phyloP scores from a whole-genome alignment of 2,888 invertebrate species.

The Automeris io region DNA sequence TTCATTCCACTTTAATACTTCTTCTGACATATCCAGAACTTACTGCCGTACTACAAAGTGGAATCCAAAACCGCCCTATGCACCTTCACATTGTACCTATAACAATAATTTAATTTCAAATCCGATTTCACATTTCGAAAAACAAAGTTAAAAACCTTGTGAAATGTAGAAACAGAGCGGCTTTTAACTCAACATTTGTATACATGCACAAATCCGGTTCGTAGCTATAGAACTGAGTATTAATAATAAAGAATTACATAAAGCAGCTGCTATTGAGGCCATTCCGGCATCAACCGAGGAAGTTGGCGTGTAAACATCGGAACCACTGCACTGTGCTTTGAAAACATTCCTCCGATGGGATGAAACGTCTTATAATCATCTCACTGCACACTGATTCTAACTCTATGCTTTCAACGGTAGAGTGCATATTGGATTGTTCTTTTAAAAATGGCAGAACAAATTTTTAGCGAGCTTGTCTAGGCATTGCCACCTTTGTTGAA shows the following conservation, averaged over 20 bases:
- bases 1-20: no score
- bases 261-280: conserved; percentile 3
- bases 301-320: conserved; percentile 4
- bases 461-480: not conserved
- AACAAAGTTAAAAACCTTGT: no score
- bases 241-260: not conserved
- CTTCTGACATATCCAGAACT: no score
- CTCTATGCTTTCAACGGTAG: not conserved
- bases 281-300: conserved; percentile 2
- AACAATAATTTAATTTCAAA: no score
- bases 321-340: conserved; percentile 7
- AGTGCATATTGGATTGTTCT: not conserved
- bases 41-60: no score
- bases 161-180: no score
- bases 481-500: conserved; percentile 10
- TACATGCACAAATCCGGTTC: no score
- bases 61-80: no score
- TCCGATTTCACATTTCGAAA: no score
- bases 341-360: not conserved
- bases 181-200: no score
- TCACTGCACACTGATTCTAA: not conserved
- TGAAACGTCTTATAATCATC: conserved; percentile 1
- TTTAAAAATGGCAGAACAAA: not conserved
- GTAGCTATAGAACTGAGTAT: no score
- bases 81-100: no score